A percentile compares a stretch with the other conserved stretches of the same genome.
Conservation (phyloP, 2,888 invertebrate species). For the Schizaphis graminum region DNA sequence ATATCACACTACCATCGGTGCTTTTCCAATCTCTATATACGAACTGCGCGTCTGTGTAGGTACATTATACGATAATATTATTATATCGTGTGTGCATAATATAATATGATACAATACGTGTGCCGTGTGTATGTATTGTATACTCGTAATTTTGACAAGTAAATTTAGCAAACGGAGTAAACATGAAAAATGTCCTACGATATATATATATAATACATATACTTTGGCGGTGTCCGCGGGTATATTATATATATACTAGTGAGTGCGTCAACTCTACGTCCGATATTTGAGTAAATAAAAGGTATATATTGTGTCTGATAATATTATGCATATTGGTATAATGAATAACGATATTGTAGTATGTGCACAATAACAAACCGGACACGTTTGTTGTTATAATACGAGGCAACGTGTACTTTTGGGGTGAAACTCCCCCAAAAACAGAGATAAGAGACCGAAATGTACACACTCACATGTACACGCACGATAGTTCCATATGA, state of each 20-base stretch:
- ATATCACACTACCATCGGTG: neutral
- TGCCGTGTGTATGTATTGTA: neutral
- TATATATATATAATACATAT: neutral
- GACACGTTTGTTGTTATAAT: conserved; percentile 8
- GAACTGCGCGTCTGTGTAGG: neutral
- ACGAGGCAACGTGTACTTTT: neutral
- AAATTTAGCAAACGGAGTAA: conserved; percentile 7
- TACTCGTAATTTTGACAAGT: conserved; percentile 23
- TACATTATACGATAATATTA: neutral
- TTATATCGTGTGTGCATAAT: neutral
- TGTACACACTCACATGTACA: neutral
- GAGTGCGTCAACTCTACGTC: neutral
- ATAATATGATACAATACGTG: neutral
- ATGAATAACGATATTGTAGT: too few species aligned
- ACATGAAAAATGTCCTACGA: neutral
- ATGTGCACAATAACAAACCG: conserved; percentile 15
- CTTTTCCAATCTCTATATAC: neutral
- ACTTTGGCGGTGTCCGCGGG: neutral
- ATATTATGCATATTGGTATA: neutral
- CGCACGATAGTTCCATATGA: neutral
- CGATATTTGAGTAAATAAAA: neutral
- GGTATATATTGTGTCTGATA: neutral
- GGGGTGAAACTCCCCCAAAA: conserved; percentile 27
- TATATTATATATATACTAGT: neutral
- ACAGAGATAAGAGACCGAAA: conserved; percentile 19